Base-by-base conservation (phyloP, 2,888 invertebrate species). In the Drosophila kambysellisi region DNA sequence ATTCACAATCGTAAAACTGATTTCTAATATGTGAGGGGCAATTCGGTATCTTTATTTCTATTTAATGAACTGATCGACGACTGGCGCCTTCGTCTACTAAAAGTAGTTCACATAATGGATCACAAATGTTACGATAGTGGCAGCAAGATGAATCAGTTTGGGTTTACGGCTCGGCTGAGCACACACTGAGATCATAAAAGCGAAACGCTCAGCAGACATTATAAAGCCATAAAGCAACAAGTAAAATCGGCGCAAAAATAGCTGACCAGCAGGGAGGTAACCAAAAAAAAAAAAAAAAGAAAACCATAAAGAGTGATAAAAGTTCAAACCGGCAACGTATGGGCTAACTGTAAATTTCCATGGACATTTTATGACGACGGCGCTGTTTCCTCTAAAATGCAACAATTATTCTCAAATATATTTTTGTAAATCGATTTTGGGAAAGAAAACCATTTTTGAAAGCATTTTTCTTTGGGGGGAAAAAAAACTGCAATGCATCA, bases 191-290 rank as follows among this genome's bases (percentile, higher is more conserved):
- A 82, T 86, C 90, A 88, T 87, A 90, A 87, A 87, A 90, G 30
- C 79, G 32, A 61, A 85, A 75, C 74, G 81, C 59, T 59, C 86
- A 70, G 89, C 86, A 73, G 90, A 84, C 90, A 90, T 90, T 90
- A 90, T 88, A 88, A 89, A 90, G 82, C 72, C 81, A 88, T 88
- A 89, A 88, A 90, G 86, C 88, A 81, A 74, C 86, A 82, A 86
- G 63, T 85, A 78, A 82, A 80, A 87, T 80, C 74, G 57, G 46
- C 68, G 70, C 61, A 73, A 70, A 82, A 75, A 83, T 76, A 83
- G 84, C 74, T 71, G 72, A 43, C 50, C 59, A 29, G 52, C 54
- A 29, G 48, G 43, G 53, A 50, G 50, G 52, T 35, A 58, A 57
- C 25, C 57, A 54, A 32, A 32, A 33, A 5, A 43, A 32, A 52